These are phyloP conservation scores for Sus cebifrons DNA, from an alignment of 2,797 vertebrate species.

Conservation along the genomic window DNA sequence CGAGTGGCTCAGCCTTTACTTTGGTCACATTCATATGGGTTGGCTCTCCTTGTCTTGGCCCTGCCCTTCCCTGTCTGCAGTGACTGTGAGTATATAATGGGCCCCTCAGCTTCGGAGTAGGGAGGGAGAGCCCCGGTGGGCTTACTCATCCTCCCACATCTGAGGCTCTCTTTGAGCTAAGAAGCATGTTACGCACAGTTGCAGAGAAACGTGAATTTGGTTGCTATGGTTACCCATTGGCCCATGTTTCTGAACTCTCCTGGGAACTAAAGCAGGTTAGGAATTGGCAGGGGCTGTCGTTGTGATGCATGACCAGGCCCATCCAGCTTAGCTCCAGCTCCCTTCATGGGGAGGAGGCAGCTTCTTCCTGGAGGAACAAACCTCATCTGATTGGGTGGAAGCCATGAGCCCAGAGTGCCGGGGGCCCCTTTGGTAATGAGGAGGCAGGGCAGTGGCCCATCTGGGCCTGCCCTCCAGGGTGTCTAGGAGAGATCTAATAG, in stretches of 20 bases:
- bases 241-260: constrained; percentile 54
- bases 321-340: neutral
- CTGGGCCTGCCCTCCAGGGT: neutral
- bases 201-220: constrained; percentile 32
- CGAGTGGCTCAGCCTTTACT: neutral
- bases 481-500: neutral
- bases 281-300: neutral
- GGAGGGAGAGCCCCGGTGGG: neutral
- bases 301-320: neutral
- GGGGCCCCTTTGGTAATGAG: neutral
- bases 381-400: neutral
- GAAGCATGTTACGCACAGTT: neutral
- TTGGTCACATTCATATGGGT: neutral
- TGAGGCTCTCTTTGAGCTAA: neutral
- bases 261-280: constrained; percentile 67
- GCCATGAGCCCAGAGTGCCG: neutral
- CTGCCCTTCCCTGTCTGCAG: neutral
- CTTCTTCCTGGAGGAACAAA: neutral
- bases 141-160: neutral
- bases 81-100: neutral
- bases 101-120: neutral
- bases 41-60: neutral
- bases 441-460: neutral
- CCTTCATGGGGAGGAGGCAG: neutral
- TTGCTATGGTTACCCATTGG: constrained; percentile 77